Evolutionary conservation across 2,797 vertebrate species (phyloP).

Genomic region (Varecia variegata): DNA sequence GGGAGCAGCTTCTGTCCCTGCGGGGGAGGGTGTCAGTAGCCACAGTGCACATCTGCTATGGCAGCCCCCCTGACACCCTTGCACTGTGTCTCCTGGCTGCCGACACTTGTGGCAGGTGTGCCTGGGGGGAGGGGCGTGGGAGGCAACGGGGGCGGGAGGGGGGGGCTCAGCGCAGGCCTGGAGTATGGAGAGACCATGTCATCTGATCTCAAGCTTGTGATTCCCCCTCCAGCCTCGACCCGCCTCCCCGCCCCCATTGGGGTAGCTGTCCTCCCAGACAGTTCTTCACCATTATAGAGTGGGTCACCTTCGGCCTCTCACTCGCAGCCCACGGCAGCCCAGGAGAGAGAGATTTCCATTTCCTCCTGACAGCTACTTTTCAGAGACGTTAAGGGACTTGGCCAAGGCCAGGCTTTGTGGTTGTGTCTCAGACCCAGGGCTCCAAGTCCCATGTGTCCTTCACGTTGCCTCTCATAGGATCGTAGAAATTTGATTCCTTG

Average conservation of each 20-base stretch:
- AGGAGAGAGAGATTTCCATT: background rate
- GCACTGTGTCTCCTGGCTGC: background rate
- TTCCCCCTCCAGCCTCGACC: background rate
- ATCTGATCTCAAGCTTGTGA: background rate
- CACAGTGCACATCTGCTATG: background rate
- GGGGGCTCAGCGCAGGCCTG: background rate
- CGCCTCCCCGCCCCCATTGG: rapidly evolving
- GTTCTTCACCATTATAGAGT: rapidly evolving
- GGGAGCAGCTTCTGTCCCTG: background rate
- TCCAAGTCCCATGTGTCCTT: background rate
- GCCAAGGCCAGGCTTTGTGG: background rate
- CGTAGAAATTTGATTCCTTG: background rate
- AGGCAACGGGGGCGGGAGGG: background rate
- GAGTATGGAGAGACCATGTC: background rate
- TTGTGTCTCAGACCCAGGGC: background rate
- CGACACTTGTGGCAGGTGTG: background rate
- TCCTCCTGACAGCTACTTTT: background rate
- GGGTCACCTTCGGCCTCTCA: background rate
- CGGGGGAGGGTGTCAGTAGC: background rate
- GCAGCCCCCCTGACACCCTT: background rate
- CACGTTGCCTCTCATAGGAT: background rate
- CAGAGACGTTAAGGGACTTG: background rate
- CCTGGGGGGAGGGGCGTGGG: too few relatives aligned
- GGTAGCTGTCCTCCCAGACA: background rate
- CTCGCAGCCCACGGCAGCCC: background rate